phyloP scores from a whole-genome alignment of 2,797 vertebrate species.

The Leptoclinus maculatus region DNA sequence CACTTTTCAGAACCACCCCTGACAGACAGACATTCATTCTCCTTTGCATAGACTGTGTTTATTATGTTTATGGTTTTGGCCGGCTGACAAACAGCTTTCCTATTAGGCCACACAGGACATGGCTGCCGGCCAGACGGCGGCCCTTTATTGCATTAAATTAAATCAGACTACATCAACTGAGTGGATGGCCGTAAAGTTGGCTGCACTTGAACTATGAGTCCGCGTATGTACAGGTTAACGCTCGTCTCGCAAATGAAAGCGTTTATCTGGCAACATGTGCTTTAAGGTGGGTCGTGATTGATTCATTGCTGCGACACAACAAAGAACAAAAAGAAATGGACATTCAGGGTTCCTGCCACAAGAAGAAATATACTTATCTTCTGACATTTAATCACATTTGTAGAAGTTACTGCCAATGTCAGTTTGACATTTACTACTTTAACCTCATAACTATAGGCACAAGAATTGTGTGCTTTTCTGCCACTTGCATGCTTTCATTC shows the following conservation, averaged over 20 bases:
- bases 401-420: too few relatives aligned
- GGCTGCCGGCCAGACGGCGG: constrained; percentile 27
- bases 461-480: too few relatives aligned
- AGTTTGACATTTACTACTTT: too few relatives aligned
- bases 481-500: too few relatives aligned
- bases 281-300: not conserved
- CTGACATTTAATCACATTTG: too few relatives aligned
- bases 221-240: not conserved
- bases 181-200: not conserved
- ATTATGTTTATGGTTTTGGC: constrained; percentile 23
- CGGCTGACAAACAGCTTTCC: constrained; percentile 9
- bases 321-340: too few relatives aligned
- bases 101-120: constrained; percentile 16
- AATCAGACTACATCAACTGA: constrained; percentile 1
- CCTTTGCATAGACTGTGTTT: not conserved
- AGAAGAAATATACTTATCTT: too few relatives aligned
- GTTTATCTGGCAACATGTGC: not conserved
- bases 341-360: too few relatives aligned
- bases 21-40: not conserved
- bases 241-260: not conserved
- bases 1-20: too few relatives aligned
- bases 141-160: constrained; percentile 16
- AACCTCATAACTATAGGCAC: too few relatives aligned
- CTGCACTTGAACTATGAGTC: not conserved
- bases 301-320: not conserved